Evolutionary conservation across 2,888 invertebrate genomes (phyloP), one percentile per base, ranked within the genome.

Genomic region (Nebria brevicollis): DNA sequence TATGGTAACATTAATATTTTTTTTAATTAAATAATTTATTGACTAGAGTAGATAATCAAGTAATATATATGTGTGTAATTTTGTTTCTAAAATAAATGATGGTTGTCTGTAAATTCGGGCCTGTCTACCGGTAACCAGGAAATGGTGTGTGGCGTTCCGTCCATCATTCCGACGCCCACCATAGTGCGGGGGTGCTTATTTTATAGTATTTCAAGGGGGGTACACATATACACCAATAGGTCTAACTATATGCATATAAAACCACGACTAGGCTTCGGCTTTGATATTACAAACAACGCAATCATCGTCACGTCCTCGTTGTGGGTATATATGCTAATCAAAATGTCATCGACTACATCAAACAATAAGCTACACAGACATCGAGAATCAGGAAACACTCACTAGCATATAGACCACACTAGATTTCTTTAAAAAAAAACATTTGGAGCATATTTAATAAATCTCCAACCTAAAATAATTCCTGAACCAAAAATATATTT

Each of bases 321-420:
- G 73, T 41, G 42, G 70, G 70, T 25, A 70, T 72, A 72, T 73
- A 73, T 73, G 73, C 41, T 73, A 73, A 73, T 73, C 73, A 73
- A 73, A 54, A 73, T 41, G 73, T 73, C 73, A 73, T 73, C 73
- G 70, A 70, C 70, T 26, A 70, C 25, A 34, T 34, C 34, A 70
- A 34, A 26, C 25, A 70, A 70, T 70, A 70, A 70, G n/a, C 25
- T 34, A 11, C 15, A 34, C 70, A 70, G 7, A 43, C 43, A 8
- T 10, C 10, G 10, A 43, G 7, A 43, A 10, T 43, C 43, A 8
- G 10, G 43, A 43, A 43, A 43, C 43, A 43, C 10, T 8, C 43
- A 43, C 6, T 43, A 43, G 10, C 43, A 8, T 1, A 43, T 8
- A 43, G 20, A 20, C 20, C 20, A 20, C 20, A 20, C 34, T 34